Evolutionary conservation across 2,113 vertebrate genomes (phyloP), one percentile per base, ranked within the genome.

Genomic region (Thalassoma bifasciatum): DNA sequence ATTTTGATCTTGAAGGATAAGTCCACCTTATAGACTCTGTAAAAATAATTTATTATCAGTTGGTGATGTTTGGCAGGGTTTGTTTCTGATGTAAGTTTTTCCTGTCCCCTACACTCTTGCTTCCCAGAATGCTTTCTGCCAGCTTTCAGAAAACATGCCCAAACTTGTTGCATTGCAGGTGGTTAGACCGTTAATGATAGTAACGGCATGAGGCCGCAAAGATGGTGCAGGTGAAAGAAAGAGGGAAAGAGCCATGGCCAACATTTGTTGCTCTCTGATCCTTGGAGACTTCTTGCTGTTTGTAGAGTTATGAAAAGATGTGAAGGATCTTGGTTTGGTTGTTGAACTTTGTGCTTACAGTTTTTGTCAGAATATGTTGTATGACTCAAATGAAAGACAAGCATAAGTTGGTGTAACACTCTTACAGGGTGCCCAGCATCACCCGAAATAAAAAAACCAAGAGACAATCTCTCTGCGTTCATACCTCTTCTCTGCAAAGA

Each of bases 171-270:
- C 19, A 22, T 67, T 69, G 57, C 67, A 78, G 74, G 73, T 87
- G 73, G 65, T 79, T 64, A 53, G 72, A 70, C n/a, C 60, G 34
- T 63, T 87, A 85, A 83, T 77, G 77, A 85, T 75, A 77, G 79
- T 59, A 49, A 79, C 42, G 52, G 72, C 58, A 53, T 58, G 44
- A 60, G 56, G 54, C 36, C 1, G 17, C 44, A n/a, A 49, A 60
- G 60, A 38, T 70, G 34, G 62, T 73, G 24, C 67, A 61, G 52
- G 56, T 70, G 70, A 64, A 50, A 65, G 75, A 57, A 74, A 22
- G n/a, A n/a, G n/a, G n/a, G n/a, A 17, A 23, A 78, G 72, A 67
- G 78, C 60, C 14, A 7, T 49, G 40, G 47, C 49, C 38, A 22
- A 57, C 8, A 12, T 72, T 72, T 69, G 24, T 44, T 50, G 54